Evolutionary conservation across 2,797 vertebrate species (phyloP), one percentile per base, ranked within the genome.

Genomic region (Molossus alvarezi): DNA sequence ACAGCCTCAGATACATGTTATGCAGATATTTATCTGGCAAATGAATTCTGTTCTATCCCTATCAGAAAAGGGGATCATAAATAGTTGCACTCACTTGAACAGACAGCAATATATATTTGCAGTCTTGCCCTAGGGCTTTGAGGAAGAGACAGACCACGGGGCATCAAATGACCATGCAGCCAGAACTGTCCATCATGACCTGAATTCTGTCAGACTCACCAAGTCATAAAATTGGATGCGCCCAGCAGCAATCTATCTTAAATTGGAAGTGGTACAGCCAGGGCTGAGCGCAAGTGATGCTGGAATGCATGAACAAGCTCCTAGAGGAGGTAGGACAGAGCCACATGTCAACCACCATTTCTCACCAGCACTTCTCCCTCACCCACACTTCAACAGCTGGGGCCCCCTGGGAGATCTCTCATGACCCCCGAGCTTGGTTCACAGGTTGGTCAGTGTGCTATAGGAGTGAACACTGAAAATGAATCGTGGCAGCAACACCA

Each of bases 1-100:
- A 73, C 58, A 84, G 29, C 6, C 33, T 91, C 83, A 87, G 57
- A 94, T 88, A 51, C 14, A 37, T 72, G 37, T 48, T 81, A 75
- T 27, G 18, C 20, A 82, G 67, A 48, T 90, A 96, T 77, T 85
- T 88, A 96, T 94, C 89, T 88, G 93, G 83, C 81, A 93, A 91
- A 94, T 91, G 64, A 91, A 67, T 94, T 93, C 51, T 97, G 81
- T 84, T 81, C 83, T 57, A 45, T 48, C n/a, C 51, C n/a, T 87
- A 81, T 93, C 89, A 95, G 65, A 72, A 76, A 69, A 90, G 29
- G 67, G 55, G n/a, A 77, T 95, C 29, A 13, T 77, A 95, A 96
- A 87, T 57, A 90, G 90, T 76, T 69, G 17, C 57, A 87, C 45
- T 76, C 41, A 84, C 87, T 87, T 69, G 65, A 94, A 87, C 37